These are phyloP conservation scores for Drosophila willistoni DNA, from an alignment of 1,140 invertebrate species.

Conservation along the genomic window DNA sequence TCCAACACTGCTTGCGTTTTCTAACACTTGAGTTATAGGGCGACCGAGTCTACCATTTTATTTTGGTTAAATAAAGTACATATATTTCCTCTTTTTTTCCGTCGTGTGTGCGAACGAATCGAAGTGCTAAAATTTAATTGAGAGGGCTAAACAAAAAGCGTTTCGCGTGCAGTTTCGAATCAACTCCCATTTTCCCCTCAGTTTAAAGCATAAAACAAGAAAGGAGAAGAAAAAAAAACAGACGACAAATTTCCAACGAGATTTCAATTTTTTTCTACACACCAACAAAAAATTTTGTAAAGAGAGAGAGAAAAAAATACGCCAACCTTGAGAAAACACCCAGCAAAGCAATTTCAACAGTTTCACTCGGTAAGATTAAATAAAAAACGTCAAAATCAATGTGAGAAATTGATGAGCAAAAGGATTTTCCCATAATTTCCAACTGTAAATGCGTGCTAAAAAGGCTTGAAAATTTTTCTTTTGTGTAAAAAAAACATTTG, in stretches of 20 bases:
- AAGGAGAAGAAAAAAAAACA: conserved; percentile 15
- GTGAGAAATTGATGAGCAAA: conserved; percentile 15
- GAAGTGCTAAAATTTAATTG: conserved; percentile 48
- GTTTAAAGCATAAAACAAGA: conserved; percentile 18
- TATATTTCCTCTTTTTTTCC: conserved; percentile 68
- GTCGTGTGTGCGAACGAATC: conserved; percentile 62
- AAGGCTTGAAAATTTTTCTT: conserved; percentile 63
- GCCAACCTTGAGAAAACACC: conserved; percentile 75
- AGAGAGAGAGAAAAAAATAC: conserved; percentile 52
- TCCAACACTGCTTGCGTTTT: too few relatives aligned
- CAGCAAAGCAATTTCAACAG: conserved; percentile 67
- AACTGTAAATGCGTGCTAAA: conserved; percentile 59
- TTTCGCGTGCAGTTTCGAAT: conserved; percentile 28
- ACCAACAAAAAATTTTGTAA: conserved; percentile 36
- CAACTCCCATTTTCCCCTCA: conserved; percentile 21
- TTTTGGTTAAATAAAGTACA: conserved; percentile 78
- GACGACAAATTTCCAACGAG: conserved; percentile 47
- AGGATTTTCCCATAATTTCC: conserved; percentile 30
- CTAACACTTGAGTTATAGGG: too few relatives aligned
- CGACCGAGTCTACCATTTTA: conserved; percentile 69
- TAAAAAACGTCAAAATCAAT: conserved; percentile 13
- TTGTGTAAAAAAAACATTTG: conserved; percentile 73
- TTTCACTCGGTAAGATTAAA: conserved; percentile 68
- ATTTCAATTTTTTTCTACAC: conserved; percentile 64
- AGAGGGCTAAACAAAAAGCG: conserved; percentile 21